A percentile compares a stretch with the other conserved stretches of the same genome.
Evolutionary conservation across 2,113 vertebrate genomes (phyloP).

Genomic region (Greenwoodochromis staneri): DNA sequence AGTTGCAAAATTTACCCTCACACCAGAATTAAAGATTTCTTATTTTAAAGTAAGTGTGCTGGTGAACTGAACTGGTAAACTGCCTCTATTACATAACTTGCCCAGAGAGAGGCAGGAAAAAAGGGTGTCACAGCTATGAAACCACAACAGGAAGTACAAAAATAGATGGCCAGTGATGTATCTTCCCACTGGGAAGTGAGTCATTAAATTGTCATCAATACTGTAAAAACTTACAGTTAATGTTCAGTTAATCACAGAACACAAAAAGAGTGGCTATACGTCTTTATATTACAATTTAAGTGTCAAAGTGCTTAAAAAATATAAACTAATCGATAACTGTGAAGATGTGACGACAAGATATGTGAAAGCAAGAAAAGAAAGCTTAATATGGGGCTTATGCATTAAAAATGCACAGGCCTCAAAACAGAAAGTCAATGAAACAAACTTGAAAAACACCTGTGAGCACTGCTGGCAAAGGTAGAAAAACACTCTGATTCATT

Average conservation of each 20-base stretch:
- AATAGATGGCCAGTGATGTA: conserved; percentile 1
- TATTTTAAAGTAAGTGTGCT: background rate
- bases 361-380: background rate
- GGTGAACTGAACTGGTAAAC: background rate
- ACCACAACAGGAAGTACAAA: conserved; percentile 22
- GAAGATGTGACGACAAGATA: background rate
- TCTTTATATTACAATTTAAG: background rate
- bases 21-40: background rate
- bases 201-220: background rate
- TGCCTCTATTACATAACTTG: background rate
- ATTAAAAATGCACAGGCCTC: background rate
- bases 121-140: background rate
- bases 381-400: background rate
- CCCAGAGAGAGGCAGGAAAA: background rate
- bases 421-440: background rate
- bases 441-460: background rate
- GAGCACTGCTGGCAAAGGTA: background rate
- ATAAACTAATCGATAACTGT: background rate
- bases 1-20: background rate
- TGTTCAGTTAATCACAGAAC: background rate
- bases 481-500: background rate
- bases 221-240: background rate
- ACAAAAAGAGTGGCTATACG: background rate
- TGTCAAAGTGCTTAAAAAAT: background rate
- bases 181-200: conserved; percentile 5